phyloP scores from a whole-genome alignment of 2,888 invertebrate species.

The Macropis europaea region DNA sequence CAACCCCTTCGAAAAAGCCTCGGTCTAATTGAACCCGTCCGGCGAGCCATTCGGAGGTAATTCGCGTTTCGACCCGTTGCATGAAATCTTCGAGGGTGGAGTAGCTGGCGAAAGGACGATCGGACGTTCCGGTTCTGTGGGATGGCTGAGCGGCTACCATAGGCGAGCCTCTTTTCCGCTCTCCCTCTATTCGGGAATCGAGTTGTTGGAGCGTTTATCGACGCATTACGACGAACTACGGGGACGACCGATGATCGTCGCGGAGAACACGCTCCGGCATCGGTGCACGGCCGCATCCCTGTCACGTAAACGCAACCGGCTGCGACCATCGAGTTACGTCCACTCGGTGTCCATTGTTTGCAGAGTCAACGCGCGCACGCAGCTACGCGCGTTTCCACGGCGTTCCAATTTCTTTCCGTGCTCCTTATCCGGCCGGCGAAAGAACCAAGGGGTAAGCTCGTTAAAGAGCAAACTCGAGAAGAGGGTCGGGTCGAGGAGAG shows the following conservation, averaged over 20 bases:
- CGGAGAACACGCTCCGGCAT: constrained; percentile 51
- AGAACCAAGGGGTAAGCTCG: no score
- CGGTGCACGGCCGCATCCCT: neutral
- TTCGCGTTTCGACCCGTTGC: neutral
- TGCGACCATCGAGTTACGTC: constrained; percentile 39
- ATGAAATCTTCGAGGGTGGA: no score
- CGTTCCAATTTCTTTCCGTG: no score
- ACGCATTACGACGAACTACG: constrained; percentile 71
- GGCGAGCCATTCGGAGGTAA: neutral
- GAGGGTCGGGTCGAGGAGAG: neutral
- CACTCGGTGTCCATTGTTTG: constrained; percentile 52
- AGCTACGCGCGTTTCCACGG: neutral
- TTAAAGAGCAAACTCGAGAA: no score
- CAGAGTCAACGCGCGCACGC: constrained; percentile 32
- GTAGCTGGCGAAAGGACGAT: no score
- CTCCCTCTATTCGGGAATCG: constrained; percentile 65
- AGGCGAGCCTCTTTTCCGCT: constrained; percentile 48
- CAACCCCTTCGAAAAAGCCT: constrained; percentile 43
- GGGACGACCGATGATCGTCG: constrained; percentile 66
- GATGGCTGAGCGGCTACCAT: no score
- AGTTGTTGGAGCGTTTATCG: constrained; percentile 70
- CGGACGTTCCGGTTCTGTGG: no score
- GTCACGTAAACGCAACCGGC: constrained; percentile 54
- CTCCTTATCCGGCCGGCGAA: no score
- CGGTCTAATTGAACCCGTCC: constrained; percentile 40